Evolutionary conservation across 2,888 invertebrate genomes (phyloP).

Genomic region (Lycaena phlaeas): DNA sequence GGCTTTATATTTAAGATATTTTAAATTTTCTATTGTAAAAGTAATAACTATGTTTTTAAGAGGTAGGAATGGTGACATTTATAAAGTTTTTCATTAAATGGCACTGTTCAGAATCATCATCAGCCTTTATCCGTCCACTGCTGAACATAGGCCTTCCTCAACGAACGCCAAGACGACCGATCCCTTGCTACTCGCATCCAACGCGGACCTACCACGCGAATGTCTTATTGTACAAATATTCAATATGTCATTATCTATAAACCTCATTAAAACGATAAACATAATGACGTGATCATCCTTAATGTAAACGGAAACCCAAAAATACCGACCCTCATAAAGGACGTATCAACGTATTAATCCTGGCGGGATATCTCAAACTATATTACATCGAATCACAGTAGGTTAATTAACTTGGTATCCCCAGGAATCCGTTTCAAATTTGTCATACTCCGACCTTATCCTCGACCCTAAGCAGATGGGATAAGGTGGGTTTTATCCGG

Average conservation of each 20-base stretch:
- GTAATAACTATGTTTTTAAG: too few species aligned
- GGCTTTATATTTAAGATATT: too few species aligned
- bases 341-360: constrained; percentile 21
- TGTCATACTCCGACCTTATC: constrained; percentile 11
- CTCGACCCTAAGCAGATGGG: constrained; percentile 9
- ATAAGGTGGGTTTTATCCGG: constrained; percentile 15
- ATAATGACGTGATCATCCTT: background rate
- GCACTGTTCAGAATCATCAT: too few species aligned
- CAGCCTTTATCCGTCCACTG: too few species aligned
- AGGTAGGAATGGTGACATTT: too few species aligned
- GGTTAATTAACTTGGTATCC: constrained; percentile 33
- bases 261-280: constrained; percentile 3
- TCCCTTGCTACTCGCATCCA: too few species aligned
- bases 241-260: background rate
- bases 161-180: too few species aligned
- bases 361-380: constrained; percentile 24
- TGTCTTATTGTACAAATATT: too few species aligned
- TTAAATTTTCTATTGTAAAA: too few species aligned
- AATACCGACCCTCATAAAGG: constrained; percentile 20
- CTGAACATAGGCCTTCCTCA: too few species aligned
- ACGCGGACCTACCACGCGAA: too few species aligned
- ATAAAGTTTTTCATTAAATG: too few species aligned
- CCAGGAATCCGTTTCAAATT: constrained; percentile 24
- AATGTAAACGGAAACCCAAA: constrained; percentile 12
- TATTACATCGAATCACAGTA: constrained; percentile 25